Evolutionary conservation across 2,113 vertebrate genomes (phyloP).

Genomic region (Antigone vipio): DNA sequence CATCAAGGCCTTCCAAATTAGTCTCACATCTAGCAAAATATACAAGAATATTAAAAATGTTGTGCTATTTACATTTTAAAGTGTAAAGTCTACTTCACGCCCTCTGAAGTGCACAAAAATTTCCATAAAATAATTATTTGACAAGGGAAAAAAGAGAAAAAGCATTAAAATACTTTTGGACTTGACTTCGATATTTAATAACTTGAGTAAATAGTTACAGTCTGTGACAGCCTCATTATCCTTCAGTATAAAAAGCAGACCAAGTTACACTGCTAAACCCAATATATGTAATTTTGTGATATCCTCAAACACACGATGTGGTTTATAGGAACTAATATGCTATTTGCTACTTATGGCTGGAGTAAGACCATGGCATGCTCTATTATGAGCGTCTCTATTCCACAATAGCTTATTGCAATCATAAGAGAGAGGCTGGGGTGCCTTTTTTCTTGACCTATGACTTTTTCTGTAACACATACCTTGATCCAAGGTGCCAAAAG

Average conservation of each 20-base stretch:
- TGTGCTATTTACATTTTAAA: background rate
- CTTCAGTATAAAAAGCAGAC: background rate
- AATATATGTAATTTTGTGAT: background rate
- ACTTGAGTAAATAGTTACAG: background rate
- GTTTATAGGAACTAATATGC: background rate
- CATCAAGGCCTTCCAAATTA: background rate
- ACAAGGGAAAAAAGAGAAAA: background rate
- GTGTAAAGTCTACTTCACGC: background rate
- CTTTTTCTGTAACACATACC: background rate
- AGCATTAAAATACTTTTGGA: background rate
- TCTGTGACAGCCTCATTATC: background rate
- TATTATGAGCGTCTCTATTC: background rate
- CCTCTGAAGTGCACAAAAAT: background rate
- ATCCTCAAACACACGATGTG: background rate
- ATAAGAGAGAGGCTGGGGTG: background rate
- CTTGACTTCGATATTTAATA: background rate
- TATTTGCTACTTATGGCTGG: background rate
- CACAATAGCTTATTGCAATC: background rate
- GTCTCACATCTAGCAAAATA: background rate
- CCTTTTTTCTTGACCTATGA: background rate
- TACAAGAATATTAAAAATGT: background rate
- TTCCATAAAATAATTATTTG: background rate
- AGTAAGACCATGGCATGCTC: background rate
- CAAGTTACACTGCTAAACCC: background rate
- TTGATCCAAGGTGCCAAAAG: background rate